Base-by-base conservation (phyloP, 2,797 vertebrate genomes). In the Lepilemur ruficaudatus region DNA sequence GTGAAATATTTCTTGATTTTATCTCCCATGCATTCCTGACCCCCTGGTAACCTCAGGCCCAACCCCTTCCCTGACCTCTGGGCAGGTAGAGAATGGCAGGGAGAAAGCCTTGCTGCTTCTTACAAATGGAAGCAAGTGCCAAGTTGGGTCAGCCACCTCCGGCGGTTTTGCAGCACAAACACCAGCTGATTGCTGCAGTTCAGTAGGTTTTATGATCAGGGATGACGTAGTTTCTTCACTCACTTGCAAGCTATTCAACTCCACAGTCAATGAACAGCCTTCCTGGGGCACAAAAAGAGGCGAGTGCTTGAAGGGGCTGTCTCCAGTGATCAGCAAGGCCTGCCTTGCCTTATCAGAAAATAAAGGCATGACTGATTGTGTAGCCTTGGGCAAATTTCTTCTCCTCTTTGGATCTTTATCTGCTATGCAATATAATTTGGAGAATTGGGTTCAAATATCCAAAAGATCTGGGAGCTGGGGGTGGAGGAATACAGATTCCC, bases 191-290 rank as follows among this genome's bases (percentile, higher is more conserved):
- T 96, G 82, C 35, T 94, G 79, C 30, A 63, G 97, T 94, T 97
- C 95, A 95, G 88, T 89, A 48, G 96, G 57, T 98, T 98, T 98
- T 97, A 97, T 69, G 92, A 94, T 82, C 92, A 28, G 48, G 46
- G 73, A 46, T 97, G 97, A 97, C 90, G 87, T 97, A 70, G 91
- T 96, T 97, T 95, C 96, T 97, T 79, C 92, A 93, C 35, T 95
- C 91, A 88, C 90, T 95, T 72, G 55, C 52, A 91, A 85, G 87
- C 91, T 78, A 69, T 91, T 95, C 94, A 83, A 32, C 82, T 82
- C 70, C 80, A 84, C 72, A 52, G 63, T 90, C 73, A 70, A 79
- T 1, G 43, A 95, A 46, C 61, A 63, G 63, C 65, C 63, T 97
- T 96, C 61, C 75, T 13, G 14, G 46, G 46, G 85, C 52, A 76